Evolutionary conservation across 1,140 invertebrate species (phyloP).

Genomic region (Sinella curviseta): DNA sequence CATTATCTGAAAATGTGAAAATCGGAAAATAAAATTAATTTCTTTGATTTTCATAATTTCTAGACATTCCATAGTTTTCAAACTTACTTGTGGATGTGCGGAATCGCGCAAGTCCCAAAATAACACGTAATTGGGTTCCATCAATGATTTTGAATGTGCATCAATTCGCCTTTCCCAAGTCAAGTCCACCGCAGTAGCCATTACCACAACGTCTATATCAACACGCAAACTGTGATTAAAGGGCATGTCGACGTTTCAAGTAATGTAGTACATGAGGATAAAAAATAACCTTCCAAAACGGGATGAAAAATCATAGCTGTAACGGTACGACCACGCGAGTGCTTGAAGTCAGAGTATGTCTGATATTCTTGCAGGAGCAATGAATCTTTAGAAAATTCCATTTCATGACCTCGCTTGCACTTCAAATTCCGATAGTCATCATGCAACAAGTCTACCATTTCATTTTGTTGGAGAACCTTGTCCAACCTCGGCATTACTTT

Average conservation of each 20-base stretch:
- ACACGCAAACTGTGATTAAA: conserved; percentile 1
- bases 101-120: conserved; percentile 60
- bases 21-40: conserved; percentile 27
- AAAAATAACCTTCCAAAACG: conserved; percentile 36
- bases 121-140: conserved; percentile 57
- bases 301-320: conserved; percentile 59
- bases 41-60: too few relatives aligned
- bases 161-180: conserved; percentile 58
- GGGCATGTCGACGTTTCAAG: background rate
- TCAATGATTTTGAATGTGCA: conserved; percentile 55
- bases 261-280: background rate
- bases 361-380: conserved; percentile 55
- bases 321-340: conserved; percentile 57
- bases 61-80: too few relatives aligned
- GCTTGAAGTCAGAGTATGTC: conserved; percentile 58
- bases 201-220: conserved; percentile 55
- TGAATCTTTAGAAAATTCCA: conserved; percentile 41
- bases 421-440: conserved; percentile 41
- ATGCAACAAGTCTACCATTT: conserved; percentile 41
- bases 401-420: conserved; percentile 38
- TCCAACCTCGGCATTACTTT: conserved; percentile 16
- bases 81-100: conserved; percentile 56
- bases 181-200: conserved; percentile 54
- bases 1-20: conserved; percentile 55
- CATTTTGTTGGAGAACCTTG: conserved; percentile 42